Conservation (phyloP, 2,113 vertebrate genomes). For the Abramis brama region DNA sequence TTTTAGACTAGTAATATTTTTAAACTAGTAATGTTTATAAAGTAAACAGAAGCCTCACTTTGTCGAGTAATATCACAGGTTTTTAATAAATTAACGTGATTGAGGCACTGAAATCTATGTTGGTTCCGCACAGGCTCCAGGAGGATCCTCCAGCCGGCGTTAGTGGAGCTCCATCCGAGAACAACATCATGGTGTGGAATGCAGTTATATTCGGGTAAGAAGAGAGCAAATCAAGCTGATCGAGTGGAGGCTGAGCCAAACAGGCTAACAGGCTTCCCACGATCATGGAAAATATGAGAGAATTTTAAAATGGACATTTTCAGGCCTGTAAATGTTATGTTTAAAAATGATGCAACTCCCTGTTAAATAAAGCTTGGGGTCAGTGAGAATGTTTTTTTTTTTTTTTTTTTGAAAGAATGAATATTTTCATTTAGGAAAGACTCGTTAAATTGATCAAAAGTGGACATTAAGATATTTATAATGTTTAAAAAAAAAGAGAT, state of each 20-base stretch:
- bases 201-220: conserved; percentile 96
- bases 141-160: conserved; percentile 96
- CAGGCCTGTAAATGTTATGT: neutral
- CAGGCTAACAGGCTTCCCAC: neutral
- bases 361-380: neutral
- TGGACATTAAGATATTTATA: neutral
- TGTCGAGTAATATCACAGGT: neutral
- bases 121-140: conserved; percentile 81
- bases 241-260: neutral
- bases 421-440: neutral
- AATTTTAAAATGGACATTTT: no score
- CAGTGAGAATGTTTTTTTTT: neutral
- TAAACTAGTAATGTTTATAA: neutral
- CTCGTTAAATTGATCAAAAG: neutral
- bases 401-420: neutral
- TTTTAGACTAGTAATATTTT: no score
- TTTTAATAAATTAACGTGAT: neutral
- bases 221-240: neutral
- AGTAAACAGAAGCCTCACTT: neutral
- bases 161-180: conserved; percentile 94
- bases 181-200: conserved; percentile 99
- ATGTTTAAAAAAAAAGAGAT: neutral
- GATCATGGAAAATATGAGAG: neutral
- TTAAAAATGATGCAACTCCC: neutral
- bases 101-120: neutral